Conservation (phyloP, 1,140 invertebrate species). For the Scaptomyza montana region DNA sequence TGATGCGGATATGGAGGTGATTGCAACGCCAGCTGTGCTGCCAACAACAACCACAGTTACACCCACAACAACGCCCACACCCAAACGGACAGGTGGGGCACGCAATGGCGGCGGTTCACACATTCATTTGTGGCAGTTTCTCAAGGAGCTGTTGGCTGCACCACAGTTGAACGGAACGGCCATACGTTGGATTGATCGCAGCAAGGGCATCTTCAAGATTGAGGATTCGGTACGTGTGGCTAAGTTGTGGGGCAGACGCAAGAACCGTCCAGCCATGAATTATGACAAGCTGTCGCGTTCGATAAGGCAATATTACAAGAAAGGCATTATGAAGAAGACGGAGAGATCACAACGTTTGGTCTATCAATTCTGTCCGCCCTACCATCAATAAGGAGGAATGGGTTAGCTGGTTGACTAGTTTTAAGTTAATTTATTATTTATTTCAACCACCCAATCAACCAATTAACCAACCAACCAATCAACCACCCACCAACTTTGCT, state of each 20-base stretch:
- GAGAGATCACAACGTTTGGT: constrained; percentile 98
- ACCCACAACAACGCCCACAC: constrained; percentile 31
- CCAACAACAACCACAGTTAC: constrained; percentile 49
- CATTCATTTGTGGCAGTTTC: constrained; percentile 99
- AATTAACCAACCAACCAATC: constrained; percentile 4
- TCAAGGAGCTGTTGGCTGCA: constrained; percentile 96
- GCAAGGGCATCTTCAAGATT: constrained; percentile 99
- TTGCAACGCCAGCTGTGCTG: constrained; percentile 10
- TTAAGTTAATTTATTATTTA: constrained; percentile 61
- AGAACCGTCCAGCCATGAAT: constrained; percentile 99
- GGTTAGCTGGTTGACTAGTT: constrained; percentile 36
- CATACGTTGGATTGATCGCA: constrained; percentile 98
- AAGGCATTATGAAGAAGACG: constrained; percentile 99
- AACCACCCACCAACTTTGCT: constrained; percentile 18
- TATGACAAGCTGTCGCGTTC: constrained; percentile 99
- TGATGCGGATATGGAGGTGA: constrained; percentile 85
- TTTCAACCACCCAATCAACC: constrained; percentile 39
- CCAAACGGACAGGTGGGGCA: constrained; percentile 64
- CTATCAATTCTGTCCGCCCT: constrained; percentile 99
- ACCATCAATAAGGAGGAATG: constrained; percentile 87
- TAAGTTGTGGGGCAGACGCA: constrained; percentile 97
- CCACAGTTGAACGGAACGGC: constrained; percentile 94
- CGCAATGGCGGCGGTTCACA: constrained; percentile 89
- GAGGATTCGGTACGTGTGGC: constrained; percentile 99
- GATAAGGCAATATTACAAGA: constrained; percentile 99